These are phyloP conservation scores for Sipha flava DNA, from an alignment of 1,140 invertebrate species.

Conservation along the genomic window DNA sequence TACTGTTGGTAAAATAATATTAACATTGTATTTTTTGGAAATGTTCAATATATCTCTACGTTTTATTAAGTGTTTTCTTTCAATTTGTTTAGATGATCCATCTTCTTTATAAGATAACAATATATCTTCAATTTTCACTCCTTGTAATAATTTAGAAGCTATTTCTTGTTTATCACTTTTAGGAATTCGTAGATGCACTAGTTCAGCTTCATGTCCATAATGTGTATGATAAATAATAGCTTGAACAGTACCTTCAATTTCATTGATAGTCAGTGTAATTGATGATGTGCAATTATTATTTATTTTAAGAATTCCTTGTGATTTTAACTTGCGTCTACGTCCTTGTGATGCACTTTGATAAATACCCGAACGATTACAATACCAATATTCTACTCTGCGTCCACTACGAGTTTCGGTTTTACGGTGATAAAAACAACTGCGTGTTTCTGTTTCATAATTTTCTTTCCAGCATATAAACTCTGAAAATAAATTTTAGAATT, in stretches of 20 bases:
- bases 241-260: background rate
- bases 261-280: background rate
- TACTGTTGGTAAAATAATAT: background rate
- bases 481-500: background rate
- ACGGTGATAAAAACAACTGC: slow-evolving; percentile 1
- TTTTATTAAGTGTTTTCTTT: slow-evolving; percentile 12
- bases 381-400: slow-evolving; percentile 8
- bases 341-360: background rate
- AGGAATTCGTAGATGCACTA: background rate
- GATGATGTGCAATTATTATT: slow-evolving; percentile 13
- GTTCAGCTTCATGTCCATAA: slow-evolving; percentile 1
- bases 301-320: background rate
- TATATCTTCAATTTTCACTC: background rate
- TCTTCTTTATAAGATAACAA: background rate
- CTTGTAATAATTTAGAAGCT: slow-evolving; percentile 6
- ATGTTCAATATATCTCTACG: background rate
- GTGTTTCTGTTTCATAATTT: background rate
- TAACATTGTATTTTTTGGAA: slow-evolving; percentile 11
- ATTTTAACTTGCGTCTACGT: background rate
- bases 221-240: background rate
- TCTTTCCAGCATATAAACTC: background rate
- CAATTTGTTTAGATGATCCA: background rate
- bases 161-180: slow-evolving; percentile 8
- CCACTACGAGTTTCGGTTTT: background rate
- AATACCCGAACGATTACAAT: background rate